A percentile compares a stretch with the other conserved stretches of the same genome.
Conservation (phyloP, 2,113 vertebrate species). For the Dicrurus megarhynchus region DNA sequence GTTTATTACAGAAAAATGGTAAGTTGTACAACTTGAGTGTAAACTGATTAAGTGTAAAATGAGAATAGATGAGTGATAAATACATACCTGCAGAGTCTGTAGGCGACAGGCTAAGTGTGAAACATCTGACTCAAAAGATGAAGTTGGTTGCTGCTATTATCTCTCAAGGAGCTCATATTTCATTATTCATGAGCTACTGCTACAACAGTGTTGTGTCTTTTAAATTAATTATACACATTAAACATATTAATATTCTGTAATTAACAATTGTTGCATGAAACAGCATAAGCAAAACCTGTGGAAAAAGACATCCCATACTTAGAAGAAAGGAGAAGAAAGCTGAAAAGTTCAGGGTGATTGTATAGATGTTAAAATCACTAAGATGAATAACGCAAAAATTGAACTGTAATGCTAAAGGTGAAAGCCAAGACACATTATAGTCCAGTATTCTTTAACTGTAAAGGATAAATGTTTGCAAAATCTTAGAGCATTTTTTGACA, state of each 20-base stretch:
- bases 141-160: neutral
- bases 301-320: neutral
- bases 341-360: neutral
- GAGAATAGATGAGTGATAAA: neutral
- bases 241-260: neutral
- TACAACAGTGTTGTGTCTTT: neutral
- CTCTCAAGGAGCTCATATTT: neutral
- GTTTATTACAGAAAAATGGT: constrained; percentile 90
- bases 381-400: neutral
- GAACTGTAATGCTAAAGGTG: neutral
- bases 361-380: neutral
- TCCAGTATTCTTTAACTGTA: neutral
- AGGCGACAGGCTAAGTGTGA: neutral
- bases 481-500: neutral
- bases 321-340: neutral
- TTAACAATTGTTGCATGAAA: neutral
- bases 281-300: neutral
- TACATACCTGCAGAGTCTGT: neutral
- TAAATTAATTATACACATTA: neutral
- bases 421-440: neutral
- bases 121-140: neutral
- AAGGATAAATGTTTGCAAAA: neutral
- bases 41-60: neutral
- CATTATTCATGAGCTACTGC: neutral
- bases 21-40: constrained; percentile 36